phyloP scores from a whole-genome alignment of 2,797 vertebrate species.

The Artibeus lituratus region DNA sequence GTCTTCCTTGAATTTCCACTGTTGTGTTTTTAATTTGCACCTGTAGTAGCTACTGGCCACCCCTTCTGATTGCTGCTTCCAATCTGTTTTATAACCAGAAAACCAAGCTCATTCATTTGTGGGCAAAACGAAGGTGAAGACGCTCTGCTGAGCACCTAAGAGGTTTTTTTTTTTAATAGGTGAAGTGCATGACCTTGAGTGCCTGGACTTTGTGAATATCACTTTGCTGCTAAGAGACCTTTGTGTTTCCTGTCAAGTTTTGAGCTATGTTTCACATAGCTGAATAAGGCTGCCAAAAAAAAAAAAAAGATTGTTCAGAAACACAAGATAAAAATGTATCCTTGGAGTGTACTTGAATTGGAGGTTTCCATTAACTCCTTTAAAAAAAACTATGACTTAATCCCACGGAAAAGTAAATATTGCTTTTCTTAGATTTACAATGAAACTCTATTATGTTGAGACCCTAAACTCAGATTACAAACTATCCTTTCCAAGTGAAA shows the following conservation, averaged over 20 bases:
- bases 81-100: conserved; percentile 11
- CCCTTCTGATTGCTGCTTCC: background rate
- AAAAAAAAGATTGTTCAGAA: conserved; percentile 23
- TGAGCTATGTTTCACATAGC: background rate
- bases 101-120: conserved; percentile 12
- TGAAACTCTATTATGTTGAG: background rate
- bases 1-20: background rate
- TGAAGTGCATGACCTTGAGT: background rate
- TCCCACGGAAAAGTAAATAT: background rate
- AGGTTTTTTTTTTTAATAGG: background rate
- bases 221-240: background rate
- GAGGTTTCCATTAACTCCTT: conserved; percentile 14
- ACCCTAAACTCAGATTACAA: background rate
- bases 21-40: background rate
- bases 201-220: background rate
- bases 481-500: conserved; percentile 9
- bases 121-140: background rate
- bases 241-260: conserved; percentile 12
- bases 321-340: conserved; percentile 26
- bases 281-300: conserved; percentile 6
- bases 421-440: conserved; percentile 12
- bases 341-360: background rate
- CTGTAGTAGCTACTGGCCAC: background rate
- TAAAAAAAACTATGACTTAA: background rate
- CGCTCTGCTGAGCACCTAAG: background rate